phyloP scores from a whole-genome alignment of 2,113 vertebrate genomes.

The Hypanus sabinus region DNA sequence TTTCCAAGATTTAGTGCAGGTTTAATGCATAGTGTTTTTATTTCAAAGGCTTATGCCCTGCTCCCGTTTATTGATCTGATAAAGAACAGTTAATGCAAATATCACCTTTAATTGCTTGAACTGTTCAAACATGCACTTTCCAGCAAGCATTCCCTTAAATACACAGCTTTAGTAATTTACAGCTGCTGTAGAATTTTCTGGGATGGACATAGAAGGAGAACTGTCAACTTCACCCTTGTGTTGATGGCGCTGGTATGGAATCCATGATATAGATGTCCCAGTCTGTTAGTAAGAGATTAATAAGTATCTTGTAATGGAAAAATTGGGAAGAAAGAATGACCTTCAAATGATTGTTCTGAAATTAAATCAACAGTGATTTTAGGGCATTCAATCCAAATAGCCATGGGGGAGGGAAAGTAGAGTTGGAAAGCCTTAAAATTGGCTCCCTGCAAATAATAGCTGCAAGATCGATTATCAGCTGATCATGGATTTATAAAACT shows the following conservation, averaged over 20 bases:
- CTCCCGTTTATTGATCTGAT: neutral
- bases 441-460: neutral
- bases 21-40: neutral
- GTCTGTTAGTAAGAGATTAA: neutral
- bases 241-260: neutral
- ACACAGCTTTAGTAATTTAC: too few species aligned
- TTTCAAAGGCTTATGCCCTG: neutral
- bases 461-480: neutral
- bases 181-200: neutral
- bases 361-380: neutral
- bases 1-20: neutral
- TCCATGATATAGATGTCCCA: neutral
- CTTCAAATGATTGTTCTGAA: neutral
- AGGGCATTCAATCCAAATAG: neutral
- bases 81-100: neutral
- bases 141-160: too few species aligned
- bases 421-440: neutral
- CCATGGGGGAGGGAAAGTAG: neutral
- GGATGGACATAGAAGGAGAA: neutral
- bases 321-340: neutral
- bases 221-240: neutral
- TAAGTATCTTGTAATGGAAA: neutral
- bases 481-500: neutral
- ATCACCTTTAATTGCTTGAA: neutral
- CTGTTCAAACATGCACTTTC: neutral